phyloP scores from a whole-genome alignment of 2,113 vertebrate species.

The Pygoscelis adeliae region DNA sequence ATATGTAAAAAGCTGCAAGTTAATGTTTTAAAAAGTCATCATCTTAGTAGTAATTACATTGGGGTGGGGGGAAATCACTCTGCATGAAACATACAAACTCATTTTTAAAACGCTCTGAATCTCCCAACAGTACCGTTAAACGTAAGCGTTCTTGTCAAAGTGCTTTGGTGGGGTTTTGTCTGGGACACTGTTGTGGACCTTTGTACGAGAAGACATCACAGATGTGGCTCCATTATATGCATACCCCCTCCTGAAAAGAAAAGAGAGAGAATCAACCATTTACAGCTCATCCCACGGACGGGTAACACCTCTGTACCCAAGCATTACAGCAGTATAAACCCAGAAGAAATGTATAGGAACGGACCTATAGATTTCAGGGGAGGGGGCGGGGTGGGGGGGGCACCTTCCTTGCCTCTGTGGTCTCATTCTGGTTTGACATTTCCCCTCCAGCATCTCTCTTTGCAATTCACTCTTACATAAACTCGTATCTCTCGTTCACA shows the following conservation, averaged over 20 bases:
- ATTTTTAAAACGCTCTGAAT: not conserved
- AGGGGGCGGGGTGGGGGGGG: not conserved
- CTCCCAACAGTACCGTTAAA: conserved; percentile 65
- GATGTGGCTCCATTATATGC: conserved; percentile 81
- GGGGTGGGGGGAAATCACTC: conserved; percentile 22
- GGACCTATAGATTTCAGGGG: not conserved
- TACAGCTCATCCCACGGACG: not conserved
- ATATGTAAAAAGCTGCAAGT: conserved; percentile 62
- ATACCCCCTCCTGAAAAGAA: conserved; percentile 74
- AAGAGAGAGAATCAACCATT: conserved; percentile 15
- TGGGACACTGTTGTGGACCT: conserved; percentile 71
- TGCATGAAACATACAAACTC: conserved; percentile 53
- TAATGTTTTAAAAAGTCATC: conserved; percentile 68
- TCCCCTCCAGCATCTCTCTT: not conserved
- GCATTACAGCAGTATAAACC: not conserved
- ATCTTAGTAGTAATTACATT: conserved; percentile 34
- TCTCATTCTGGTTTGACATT: not conserved
- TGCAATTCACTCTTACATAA: not conserved
- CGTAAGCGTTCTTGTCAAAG: conserved; percentile 88
- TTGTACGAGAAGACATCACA: conserved; percentile 79
- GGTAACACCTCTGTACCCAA: not conserved
- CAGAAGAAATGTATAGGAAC: not conserved
- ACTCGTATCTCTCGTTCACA: rapidly evolving
- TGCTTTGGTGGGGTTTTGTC: conserved; percentile 72
- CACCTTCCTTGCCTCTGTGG: not conserved